Evolutionary conservation across 1,140 invertebrate species (phyloP).

Genomic region (Radopholus similis): DNA sequence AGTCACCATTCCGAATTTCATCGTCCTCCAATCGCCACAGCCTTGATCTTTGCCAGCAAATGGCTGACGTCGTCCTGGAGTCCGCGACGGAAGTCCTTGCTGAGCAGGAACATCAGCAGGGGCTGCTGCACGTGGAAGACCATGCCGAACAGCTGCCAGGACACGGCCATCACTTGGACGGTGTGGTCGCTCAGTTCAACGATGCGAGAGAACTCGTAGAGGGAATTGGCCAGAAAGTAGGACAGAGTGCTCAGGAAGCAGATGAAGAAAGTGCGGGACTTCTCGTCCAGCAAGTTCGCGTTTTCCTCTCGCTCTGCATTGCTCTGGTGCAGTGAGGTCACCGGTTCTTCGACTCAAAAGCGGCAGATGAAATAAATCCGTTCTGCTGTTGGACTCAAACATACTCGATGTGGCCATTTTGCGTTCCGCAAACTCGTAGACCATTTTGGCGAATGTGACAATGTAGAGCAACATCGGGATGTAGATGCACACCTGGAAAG

Average conservation of each 20-base stretch:
- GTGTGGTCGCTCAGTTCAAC: not conserved
- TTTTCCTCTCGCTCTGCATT: not conserved
- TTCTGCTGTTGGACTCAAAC: not conserved
- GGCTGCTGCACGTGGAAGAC: conserved; percentile 18
- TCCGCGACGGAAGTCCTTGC: not conserved
- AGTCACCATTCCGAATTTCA: too few relatives aligned
- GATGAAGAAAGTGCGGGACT: conserved; percentile 1
- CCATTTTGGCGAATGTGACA: not conserved
- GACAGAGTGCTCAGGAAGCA: conserved; percentile 14
- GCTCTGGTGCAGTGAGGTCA: not conserved
- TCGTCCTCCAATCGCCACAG: too few relatives aligned
- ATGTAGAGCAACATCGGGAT: conserved; percentile 2
- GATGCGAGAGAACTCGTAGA: conserved; percentile 2
- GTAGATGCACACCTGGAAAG: not conserved
- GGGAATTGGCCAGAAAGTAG: conserved; percentile 1
- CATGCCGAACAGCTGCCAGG: conserved; percentile 11
- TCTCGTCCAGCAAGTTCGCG: conserved; percentile 10
- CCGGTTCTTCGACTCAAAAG: not conserved
- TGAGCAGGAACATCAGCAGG: conserved; percentile 5
- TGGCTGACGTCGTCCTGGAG: not conserved
- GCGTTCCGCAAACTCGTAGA: not conserved
- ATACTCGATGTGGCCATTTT: too few relatives aligned
- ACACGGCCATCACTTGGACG: conserved; percentile 3
- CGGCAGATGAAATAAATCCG: not conserved
- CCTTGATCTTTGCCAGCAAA: too few relatives aligned